Evolutionary conservation across 2,113 vertebrate species (phyloP), one percentile per base, ranked within the genome.

Genomic region (Festucalex cinctus): DNA sequence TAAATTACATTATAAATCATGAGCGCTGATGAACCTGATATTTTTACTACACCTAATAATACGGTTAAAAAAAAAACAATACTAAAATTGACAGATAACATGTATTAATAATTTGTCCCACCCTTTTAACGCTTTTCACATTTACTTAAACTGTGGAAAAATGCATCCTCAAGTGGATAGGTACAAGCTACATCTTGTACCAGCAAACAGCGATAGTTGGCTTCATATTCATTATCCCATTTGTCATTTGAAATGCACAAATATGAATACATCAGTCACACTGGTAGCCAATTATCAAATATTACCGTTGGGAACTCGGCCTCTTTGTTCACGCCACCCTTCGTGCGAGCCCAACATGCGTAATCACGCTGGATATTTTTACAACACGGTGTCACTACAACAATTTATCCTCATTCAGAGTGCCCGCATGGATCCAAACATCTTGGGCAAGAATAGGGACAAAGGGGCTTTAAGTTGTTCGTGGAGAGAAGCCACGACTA

Each of bases 361-460:
- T 84, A 85, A 86, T 91, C 87, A 89, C 84, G 87, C 86, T 90
- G 81, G 82, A 88, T 91, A 92, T 92, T 91, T 92, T 92, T 85
- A 90, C 82, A 89, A 85, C 83, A 84, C 65, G 82, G 84, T 89
- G 88, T 90, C 85, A 26, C 81, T 91, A 92, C 90, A 91, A 88
- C 82, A 80, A 86, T 78, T 83, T 81, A 75, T 85, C 90, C 85
- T 91, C 74, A 89, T 88, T 90, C 79, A 84, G 82, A 83, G 86
- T 90, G 89, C 68, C 75, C n/a, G 81, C 88, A 88, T 88, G 87
- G 87, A 90, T 90, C 85, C 88, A 91, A 91, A 92, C 88, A 91
- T 85, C 80, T 79, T 59, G 54, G 13, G 73, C 78, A 85, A 92
- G 89, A 91, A 91, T 88, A 71, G 88, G 85, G 86, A 93, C 89